Base-by-base conservation (phyloP, 2,113 vertebrate genomes). In the human region DNA sequence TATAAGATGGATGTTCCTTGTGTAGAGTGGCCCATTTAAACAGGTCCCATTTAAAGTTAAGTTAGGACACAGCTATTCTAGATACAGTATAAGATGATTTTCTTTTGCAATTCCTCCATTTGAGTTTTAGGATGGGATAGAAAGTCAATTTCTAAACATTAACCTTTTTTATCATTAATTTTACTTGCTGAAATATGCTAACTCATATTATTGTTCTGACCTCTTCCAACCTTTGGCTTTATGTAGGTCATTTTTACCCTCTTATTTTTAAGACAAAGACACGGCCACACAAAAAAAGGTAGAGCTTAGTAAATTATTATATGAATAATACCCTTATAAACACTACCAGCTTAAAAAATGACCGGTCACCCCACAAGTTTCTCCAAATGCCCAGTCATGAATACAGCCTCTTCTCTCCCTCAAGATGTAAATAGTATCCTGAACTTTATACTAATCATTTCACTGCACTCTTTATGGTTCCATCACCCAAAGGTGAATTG, bases 1-100 rank as follows among this genome's bases (percentile, higher is more conserved):
- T 91, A 79, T 76, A 96, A 97, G 88, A 98, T 93, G 84, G 55
- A 98, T 94, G 73, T 75, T 84, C 70, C 59, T 84, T 81, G 64
- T 72, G 30, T 82, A 91, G 14, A 85, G 35, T 96, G 93, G 52
- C 90, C 92, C 88, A 98, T 30, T 97, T 97, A 90, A 43, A 82
- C 20, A 92, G 18, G 64, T 89, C n/a, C 83, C 70, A 82, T 82
- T 96, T 75, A 90, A 75, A 86, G 55, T 16, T 89, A 0, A 78
- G 25, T 82, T 90, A 88, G 55, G 17, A 76, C 38, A 73, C 35
- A 35, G 25, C 40, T 38, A 89, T 92, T 94, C 50, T 85, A 72
- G 57, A 85, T 79, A 78, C 1, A 43, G 3, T 59, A 3, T 90
- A 20, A 64, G 18, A 66, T 57, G 6, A 90, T 48, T 96, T 94